Evolutionary conservation across 2,888 invertebrate species (phyloP), one percentile per base, ranked within the genome.

Genomic region (Aquatica leii): DNA sequence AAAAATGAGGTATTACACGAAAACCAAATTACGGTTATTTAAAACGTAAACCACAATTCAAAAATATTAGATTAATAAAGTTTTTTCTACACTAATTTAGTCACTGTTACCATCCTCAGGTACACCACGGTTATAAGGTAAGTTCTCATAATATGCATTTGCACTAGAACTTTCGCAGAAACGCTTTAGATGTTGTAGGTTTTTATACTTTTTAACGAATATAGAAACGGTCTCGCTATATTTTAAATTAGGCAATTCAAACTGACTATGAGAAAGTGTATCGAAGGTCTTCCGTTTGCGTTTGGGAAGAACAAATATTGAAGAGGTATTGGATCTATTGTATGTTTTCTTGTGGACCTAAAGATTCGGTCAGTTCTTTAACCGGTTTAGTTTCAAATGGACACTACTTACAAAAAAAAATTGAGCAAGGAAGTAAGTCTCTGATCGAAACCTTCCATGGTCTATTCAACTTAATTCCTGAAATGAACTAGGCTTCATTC

Each of bases 361-460:
- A 12, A 37, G 37, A 37, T 37, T 6, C 11, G 5, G 37, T 37
- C 37, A 37, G 37, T 37, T 37, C 37, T 37, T 37, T 37, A 12
- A 37, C 12, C 37, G 37, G 37, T 37, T 2, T 37, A 12, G n/a
- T 37, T 37, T 37, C 37, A 37, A 37, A 37, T 12, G 37, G 37
- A 37, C 37, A 37, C 37, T 37, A n/a, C 37, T 37, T 37, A n/a
- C n/a, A n/a, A 37, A 37, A 37, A 37, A 37, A 37, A 37, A n/a
- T 2, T 37, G 37, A 37, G 3, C 9, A 5, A 37, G 11, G 3
- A 37, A n/a, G n/a, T n/a, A n/a, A n/a, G n/a, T n/a, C n/a, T n/a
- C n/a, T n/a, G n/a, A n/a, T n/a, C n/a, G n/a, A n/a, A n/a, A n/a
- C n/a, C n/a, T 5, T 37, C 37, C 37, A 5, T 37, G 37, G n/a